phyloP scores from a whole-genome alignment of 2,113 vertebrate genomes.

The cattle (Bos taurus) region ARS-UCD2.0 NC_037329.1:24320001-24320500 shows the following conservation, averaged over 20 bases:
- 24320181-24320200: neutral
- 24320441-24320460: neutral
- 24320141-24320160: neutral
- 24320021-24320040: neutral
- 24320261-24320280: neutral
- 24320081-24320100: neutral
- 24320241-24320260: neutral
- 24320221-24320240: neutral
- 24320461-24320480: neutral
- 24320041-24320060: neutral
- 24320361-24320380: neutral
- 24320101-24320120: neutral
- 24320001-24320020: neutral
- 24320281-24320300: neutral
- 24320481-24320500: neutral
- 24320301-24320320: neutral
- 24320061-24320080: neutral
- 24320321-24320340: neutral
- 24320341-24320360: neutral
- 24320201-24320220: neutral
- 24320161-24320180: neutral
- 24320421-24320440: neutral
- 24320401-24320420: neutral
- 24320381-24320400: neutral
- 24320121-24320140: neutral